phyloP scores from a whole-genome alignment of 2,888 invertebrate genomes.

The Ametastegia equiseti region DNA sequence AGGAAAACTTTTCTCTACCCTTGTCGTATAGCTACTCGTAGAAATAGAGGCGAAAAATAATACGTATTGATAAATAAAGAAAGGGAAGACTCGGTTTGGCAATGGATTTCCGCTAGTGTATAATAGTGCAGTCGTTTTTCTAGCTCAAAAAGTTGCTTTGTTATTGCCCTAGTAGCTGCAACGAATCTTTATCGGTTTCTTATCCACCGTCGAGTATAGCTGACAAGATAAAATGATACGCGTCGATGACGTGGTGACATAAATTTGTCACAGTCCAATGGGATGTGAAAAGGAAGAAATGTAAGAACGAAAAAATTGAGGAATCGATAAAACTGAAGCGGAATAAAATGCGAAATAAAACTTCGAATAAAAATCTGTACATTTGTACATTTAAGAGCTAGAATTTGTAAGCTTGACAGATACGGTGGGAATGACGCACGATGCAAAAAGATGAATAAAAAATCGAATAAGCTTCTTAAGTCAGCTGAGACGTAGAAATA shows the following conservation, averaged over 20 bases:
- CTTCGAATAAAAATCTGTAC: not conserved
- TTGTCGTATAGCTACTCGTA: not conserved
- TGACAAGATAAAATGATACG: not conserved
- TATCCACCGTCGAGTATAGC: not conserved
- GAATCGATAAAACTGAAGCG: not conserved
- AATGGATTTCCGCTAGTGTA: not conserved
- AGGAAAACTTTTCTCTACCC: slow-evolving; percentile 26
- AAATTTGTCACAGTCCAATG: not conserved
- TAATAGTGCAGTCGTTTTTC: not conserved
- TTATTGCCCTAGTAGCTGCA: not conserved
- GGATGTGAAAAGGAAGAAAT: not conserved
- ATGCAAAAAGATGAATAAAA: not conserved
- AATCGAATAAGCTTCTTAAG: not conserved
- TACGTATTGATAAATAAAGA: too few relatives aligned
- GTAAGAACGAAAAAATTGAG: not conserved
- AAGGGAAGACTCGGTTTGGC: not conserved
- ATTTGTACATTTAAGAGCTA: not conserved
- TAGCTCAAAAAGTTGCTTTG: slow-evolving; percentile 12
- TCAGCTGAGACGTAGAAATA: not conserved
- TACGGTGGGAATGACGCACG: not conserved
- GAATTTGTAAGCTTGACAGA: not conserved
- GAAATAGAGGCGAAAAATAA: too few relatives aligned
- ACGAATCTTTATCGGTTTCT: not conserved
- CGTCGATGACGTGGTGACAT: not conserved
- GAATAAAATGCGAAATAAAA: not conserved